Evolutionary conservation across 2,113 vertebrate species (phyloP).

Genomic region (Etheostoma cragini): DNA sequence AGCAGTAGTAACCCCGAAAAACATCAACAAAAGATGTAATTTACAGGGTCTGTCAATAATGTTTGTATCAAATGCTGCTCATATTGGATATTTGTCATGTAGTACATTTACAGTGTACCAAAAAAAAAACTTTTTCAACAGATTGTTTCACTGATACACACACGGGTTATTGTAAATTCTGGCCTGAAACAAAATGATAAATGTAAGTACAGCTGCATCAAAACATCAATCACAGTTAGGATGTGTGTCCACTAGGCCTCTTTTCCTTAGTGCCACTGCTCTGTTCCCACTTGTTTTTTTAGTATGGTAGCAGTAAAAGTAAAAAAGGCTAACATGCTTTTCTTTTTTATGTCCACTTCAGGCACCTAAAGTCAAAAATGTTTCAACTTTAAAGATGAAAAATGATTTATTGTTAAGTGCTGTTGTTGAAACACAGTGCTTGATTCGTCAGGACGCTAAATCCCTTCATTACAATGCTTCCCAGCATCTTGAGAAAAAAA

Average conservation of each 20-base stretch:
- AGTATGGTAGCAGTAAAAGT: not conserved
- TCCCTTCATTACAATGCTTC: slow-evolving; percentile 13
- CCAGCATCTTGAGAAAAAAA: slow-evolving; percentile 41
- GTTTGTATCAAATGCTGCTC: slow-evolving; percentile 51
- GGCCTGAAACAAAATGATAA: slow-evolving; percentile 42
- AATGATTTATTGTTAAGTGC: slow-evolving; percentile 5
- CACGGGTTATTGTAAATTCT: slow-evolving; percentile 37
- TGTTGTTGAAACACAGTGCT: slow-evolving; percentile 4
- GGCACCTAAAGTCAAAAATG: slow-evolving; percentile 2
- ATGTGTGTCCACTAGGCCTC: slow-evolving; percentile 67
- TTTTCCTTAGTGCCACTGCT: slow-evolving; percentile 40
- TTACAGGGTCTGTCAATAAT: slow-evolving; percentile 42
- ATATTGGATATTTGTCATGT: slow-evolving; percentile 38
- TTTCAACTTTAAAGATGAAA: slow-evolving; percentile 25
- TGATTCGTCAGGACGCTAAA: not conserved
- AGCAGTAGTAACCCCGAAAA: slow-evolving; percentile 55
- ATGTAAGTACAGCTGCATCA: slow-evolving; percentile 48
- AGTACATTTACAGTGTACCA: slow-evolving; percentile 38
- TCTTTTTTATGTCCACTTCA: not conserved
- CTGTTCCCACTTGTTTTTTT: slow-evolving; percentile 14
- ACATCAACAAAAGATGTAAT: slow-evolving; percentile 53
- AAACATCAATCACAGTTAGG: slow-evolving; percentile 31
- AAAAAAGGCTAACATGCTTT: slow-evolving; percentile 18
- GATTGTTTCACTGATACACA: slow-evolving; percentile 24
- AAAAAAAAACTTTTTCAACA: slow-evolving; percentile 30